Base-by-base conservation (phyloP, 2,113 vertebrate genomes). In the Capricornis sumatraensis region DNA sequence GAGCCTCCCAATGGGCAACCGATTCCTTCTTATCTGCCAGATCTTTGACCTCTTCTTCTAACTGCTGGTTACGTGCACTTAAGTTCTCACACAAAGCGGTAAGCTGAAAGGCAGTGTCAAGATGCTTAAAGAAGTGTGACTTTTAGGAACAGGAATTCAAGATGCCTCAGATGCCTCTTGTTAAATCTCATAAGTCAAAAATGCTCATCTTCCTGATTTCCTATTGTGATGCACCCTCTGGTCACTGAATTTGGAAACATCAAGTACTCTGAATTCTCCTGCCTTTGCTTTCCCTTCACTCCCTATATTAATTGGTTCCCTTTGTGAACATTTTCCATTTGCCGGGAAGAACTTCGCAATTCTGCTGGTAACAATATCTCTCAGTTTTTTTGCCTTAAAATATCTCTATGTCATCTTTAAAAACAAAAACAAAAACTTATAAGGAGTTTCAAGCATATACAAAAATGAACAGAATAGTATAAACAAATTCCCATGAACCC, bases 1-100 rank as follows among this genome's bases (percentile, higher is more conserved):
- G 99, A 91, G 99, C 99, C 98, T 99, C 99, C 99, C 99, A 99
- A 97, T 99, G 99, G 23, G 99, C 99, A 5, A 99, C 99, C 0
- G 99, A 99, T 98, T 99, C 99, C 98, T 99, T 99, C 98, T 99
- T 99, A 98, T 99, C 99, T 55, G 99, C 99, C 95, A 99, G 98
- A 97, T 99, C 99, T 98, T 99, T 99, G 98, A 99, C 99, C 98
- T 99, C 99, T 60, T 99, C 99, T 98, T 99, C 99, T 98, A 99
- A 99, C 96, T 99, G 99, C 87, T 98, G 98, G 98, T 99, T 99
- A 96, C 98, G 99, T 94, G 98, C 84, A 97, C 98, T 99, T 98
- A 99, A 64, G 94, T 99, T 99, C 98, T 99, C 99, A 97, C 99
- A 99, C 98, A 99, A 98, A 91, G 98, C 30, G 13, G 98, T 99